A percentile compares a stretch with the other conserved stretches of the same genome.
Evolutionary conservation across 2,888 invertebrate species (phyloP).

Genomic region (Laothoe populi): DNA sequence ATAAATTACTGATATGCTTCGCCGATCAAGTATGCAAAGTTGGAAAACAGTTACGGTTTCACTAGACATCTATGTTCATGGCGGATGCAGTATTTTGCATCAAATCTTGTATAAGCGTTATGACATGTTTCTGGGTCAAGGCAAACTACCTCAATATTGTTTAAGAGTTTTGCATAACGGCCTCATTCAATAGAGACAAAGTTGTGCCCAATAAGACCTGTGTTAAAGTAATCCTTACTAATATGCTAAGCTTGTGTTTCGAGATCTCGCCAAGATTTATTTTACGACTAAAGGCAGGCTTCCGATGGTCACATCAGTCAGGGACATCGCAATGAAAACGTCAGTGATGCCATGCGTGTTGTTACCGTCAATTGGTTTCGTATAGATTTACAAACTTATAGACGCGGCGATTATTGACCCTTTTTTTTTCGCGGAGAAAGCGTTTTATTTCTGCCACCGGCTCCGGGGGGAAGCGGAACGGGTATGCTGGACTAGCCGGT

Average conservation of each 20-base stretch:
- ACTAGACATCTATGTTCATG: conserved; percentile 16
- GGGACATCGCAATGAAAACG: too few relatives aligned
- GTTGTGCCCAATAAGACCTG: not conserved
- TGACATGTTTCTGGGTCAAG: conserved; percentile 29
- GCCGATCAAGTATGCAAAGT: conserved; percentile 50
- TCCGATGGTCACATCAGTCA: too few relatives aligned
- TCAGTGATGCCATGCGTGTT: too few relatives aligned
- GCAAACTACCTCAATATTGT: conserved; percentile 6
- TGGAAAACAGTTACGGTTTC: conserved; percentile 39
- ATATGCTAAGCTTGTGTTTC: not conserved
- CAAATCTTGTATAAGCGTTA: conserved; percentile 2
- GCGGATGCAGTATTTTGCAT: conserved; percentile 14
- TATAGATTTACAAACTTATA: too few relatives aligned
- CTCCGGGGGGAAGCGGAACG: too few relatives aligned
- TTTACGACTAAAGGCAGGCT: not conserved
- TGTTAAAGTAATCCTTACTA: too few relatives aligned
- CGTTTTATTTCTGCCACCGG: too few relatives aligned
- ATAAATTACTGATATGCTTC: conserved; percentile 36
- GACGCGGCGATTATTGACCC: too few relatives aligned
- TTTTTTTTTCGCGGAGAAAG: too few relatives aligned
- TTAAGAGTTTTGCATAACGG: conserved; percentile 7
- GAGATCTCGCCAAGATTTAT: not conserved
- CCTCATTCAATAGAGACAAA: conserved; percentile 2
- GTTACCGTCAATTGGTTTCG: too few relatives aligned
- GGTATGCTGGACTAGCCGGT: too few relatives aligned